Conservation (phyloP, 2,888 invertebrate species). For the Tinea semifulvella region DNA sequence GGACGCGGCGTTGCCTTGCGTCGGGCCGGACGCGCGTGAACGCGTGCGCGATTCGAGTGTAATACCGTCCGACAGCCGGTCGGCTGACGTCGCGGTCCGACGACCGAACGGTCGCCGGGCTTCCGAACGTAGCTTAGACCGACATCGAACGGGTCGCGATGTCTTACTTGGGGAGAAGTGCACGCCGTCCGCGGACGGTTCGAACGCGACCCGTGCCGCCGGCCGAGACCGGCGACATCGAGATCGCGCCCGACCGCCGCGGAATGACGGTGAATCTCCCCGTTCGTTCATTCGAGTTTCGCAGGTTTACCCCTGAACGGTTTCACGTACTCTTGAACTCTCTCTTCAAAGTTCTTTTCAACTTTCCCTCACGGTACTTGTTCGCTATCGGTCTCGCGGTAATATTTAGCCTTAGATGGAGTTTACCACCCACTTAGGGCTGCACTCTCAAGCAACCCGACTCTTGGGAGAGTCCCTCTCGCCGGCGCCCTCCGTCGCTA, state of each 20-base stretch:
- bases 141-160: constrained; percentile 62
- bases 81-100: constrained; percentile 24
- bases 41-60: constrained; percentile 27
- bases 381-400: constrained; percentile 72
- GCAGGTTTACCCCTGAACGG: constrained; percentile 65
- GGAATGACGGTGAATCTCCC: constrained; percentile 42
- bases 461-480: constrained; percentile 34
- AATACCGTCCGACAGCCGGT: constrained; percentile 23
- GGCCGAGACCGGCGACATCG: constrained; percentile 19
- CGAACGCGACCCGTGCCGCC: constrained; percentile 27
- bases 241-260: constrained; percentile 24
- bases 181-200: constrained; percentile 31
- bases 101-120: constrained; percentile 22
- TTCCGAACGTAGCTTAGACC: constrained; percentile 39
- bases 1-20: constrained; percentile 29
- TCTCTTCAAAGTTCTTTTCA: constrained; percentile 75
- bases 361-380: constrained; percentile 76
- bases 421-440: constrained; percentile 70
- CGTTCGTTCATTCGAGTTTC: constrained; percentile 60
- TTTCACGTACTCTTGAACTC: constrained; percentile 61
- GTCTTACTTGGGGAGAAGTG: constrained; percentile 52
- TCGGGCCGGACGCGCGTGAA: constrained; percentile 32
- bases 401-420: constrained; percentile 68
- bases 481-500: constrained; percentile 35
- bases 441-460: constrained; percentile 71